phyloP scores from a whole-genome alignment of 1,140 invertebrate genomes.

The Drosophila carrolli region DNA sequence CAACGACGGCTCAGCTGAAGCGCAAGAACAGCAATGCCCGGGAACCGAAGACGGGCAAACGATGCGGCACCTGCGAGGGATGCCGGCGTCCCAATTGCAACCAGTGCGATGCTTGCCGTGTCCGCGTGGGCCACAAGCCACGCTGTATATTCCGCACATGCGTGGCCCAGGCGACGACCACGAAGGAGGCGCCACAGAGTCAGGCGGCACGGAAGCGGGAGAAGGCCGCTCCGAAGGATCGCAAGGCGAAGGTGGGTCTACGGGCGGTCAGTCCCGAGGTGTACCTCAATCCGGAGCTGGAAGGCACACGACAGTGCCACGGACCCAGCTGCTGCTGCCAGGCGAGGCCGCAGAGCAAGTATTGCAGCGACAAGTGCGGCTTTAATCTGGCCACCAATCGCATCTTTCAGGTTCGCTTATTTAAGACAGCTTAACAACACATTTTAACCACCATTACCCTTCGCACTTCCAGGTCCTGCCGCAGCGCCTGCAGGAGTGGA shows the following conservation, averaged over 20 bases:
- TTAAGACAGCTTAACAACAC: too few relatives aligned
- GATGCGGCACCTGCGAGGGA: conserved; percentile 93
- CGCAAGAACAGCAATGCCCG: conserved; percentile 46
- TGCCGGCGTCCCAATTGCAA: conserved; percentile 94
- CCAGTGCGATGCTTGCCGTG: conserved; percentile 89
- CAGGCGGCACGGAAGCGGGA: conserved; percentile 54
- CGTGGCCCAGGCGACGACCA: conserved; percentile 32
- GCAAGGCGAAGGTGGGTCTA: conserved; percentile 81
- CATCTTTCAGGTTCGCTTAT: conserved; percentile 88
- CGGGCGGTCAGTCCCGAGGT: conserved; percentile 86
- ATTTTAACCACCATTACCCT: conserved; percentile 2
- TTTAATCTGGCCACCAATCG: conserved; percentile 94
- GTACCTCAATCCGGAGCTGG: conserved; percentile 85
- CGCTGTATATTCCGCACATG: conserved; percentile 87
- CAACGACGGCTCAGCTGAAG: conserved; percentile 22
- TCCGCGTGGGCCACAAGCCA: conserved; percentile 92
- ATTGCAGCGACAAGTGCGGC: conserved; percentile 97
- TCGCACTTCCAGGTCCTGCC: conserved; percentile 88
- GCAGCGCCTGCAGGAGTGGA: conserved; percentile 97
- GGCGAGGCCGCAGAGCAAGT: conserved; percentile 94
- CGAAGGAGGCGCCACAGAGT: conserved; percentile 3
- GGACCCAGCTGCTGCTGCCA: conserved; percentile 94
- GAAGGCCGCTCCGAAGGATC: conserved; percentile 61
- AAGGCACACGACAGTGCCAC: conserved; percentile 91
- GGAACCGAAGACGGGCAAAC: conserved; percentile 80